Conservation (phyloP, 2,113 vertebrate species). For the Myotis yumanensis region DNA sequence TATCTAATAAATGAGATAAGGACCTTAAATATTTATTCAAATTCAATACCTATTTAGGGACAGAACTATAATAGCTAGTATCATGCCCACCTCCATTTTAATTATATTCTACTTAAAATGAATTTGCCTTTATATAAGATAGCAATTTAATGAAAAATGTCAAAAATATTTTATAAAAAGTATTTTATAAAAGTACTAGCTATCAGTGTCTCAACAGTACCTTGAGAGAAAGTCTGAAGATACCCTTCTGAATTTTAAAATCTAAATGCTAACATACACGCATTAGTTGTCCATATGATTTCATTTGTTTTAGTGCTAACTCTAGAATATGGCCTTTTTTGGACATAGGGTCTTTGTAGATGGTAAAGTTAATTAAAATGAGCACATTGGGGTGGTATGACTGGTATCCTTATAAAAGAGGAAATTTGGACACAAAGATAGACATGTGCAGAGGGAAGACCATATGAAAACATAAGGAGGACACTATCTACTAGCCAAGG, state of each 20-base stretch:
- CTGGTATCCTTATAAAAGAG: too few species aligned
- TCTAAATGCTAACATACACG: too few species aligned
- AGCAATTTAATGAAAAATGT: not conserved
- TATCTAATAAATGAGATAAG: not conserved
- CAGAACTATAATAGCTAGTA: not conserved
- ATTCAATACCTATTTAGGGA: not conserved
- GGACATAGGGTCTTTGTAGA: too few species aligned
- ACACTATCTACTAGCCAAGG: not conserved
- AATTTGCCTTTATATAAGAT: not conserved
- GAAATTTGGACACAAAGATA: not conserved
- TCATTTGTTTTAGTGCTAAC: too few species aligned
- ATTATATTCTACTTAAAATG: slow-evolving; percentile 16
- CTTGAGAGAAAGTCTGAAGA: too few species aligned
- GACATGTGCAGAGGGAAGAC: not conserved
- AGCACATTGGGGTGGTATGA: too few species aligned
- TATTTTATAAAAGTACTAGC: too few species aligned
- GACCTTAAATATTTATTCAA: not conserved
- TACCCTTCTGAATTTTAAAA: too few species aligned
- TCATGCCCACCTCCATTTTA: not conserved
- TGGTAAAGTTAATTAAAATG: too few species aligned
- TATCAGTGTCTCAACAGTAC: too few species aligned
- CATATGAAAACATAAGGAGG: not conserved
- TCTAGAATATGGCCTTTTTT: too few species aligned
- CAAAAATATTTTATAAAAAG: not conserved
- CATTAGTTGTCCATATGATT: too few species aligned